phyloP scores from a whole-genome alignment of 2,797 vertebrate genomes.

The Antennarius maculatus region DNA sequence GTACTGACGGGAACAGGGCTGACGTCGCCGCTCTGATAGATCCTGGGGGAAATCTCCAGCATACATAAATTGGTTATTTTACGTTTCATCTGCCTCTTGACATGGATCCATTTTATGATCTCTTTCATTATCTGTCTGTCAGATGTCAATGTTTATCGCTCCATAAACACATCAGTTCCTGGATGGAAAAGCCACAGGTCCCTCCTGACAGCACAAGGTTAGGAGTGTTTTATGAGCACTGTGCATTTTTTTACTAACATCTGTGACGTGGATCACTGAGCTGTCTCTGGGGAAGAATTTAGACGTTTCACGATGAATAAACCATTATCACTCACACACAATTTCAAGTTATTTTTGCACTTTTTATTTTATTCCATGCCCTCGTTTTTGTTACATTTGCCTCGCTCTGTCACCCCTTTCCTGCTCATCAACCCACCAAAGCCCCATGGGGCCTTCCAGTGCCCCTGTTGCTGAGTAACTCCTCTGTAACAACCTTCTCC shows the following conservation, averaged over 20 bases:
- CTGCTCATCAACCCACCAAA: neutral
- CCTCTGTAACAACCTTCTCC: slow-evolving; percentile 11
- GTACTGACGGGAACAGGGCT: slow-evolving; percentile 53
- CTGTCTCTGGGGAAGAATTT: slow-evolving; percentile 11
- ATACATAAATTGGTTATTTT: slow-evolving; percentile 65
- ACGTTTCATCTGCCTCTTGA: slow-evolving; percentile 66
- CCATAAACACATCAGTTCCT: slow-evolving; percentile 50
- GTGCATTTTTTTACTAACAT: slow-evolving; percentile 27
- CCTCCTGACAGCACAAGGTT: slow-evolving; percentile 31
- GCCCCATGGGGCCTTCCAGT: neutral
- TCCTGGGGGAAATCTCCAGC: slow-evolving; percentile 69
- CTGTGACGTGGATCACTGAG: slow-evolving; percentile 13
- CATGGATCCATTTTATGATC: slow-evolving; percentile 66
- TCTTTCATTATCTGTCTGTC: slow-evolving; percentile 71
- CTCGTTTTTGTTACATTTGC: neutral
- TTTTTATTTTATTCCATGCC: neutral
- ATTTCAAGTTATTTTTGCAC: slow-evolving; percentile 2
- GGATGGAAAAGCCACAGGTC: slow-evolving; percentile 25
- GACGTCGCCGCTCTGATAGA: slow-evolving; percentile 54
- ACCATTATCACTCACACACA: slow-evolving; percentile 3
- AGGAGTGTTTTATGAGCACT: slow-evolving; percentile 24
- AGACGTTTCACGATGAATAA: slow-evolving; percentile 13
- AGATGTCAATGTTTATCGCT: slow-evolving; percentile 64
- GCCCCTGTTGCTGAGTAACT: slow-evolving; percentile 11
- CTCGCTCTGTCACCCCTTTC: neutral